Percentiles rank a stretch among this genome's conserved stretches.
phyloP scores from a whole-genome alignment of 2,113 vertebrate species.

The Oryzias curvinotus region DNA sequence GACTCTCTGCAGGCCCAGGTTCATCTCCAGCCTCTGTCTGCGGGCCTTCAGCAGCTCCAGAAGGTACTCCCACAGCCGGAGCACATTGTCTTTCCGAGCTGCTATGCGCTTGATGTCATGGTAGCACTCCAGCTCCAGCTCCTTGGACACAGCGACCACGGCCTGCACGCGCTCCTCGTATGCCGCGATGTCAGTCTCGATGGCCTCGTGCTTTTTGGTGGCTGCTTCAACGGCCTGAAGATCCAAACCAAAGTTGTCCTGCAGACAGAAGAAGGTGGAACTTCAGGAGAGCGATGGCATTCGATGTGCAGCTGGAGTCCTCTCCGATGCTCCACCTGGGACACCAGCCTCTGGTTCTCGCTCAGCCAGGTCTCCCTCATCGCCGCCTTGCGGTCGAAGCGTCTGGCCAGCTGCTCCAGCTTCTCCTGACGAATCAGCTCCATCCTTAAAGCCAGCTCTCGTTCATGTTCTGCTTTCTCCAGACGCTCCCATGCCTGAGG shows the following conservation, averaged over 20 bases:
- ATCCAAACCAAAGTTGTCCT: conserved; percentile 68
- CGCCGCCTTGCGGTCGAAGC: conserved; percentile 96
- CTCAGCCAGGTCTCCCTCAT: conserved; percentile 99
- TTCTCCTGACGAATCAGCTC: conserved; percentile 98
- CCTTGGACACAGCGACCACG: conserved; percentile 87
- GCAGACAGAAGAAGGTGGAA: not conserved
- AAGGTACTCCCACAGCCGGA: conserved; percentile 95
- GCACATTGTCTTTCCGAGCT: conserved; percentile 91
- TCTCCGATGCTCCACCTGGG: conserved; percentile 80
- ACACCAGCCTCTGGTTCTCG: conserved; percentile 95
- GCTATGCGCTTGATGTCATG: conserved; percentile 93
- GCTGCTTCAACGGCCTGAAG: conserved; percentile 75
- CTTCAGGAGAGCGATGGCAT: not conserved
- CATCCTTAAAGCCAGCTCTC: conserved; percentile 93
- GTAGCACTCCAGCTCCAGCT: conserved; percentile 91
- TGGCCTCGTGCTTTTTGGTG: conserved; percentile 96
- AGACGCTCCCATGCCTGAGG: conserved; percentile 93
- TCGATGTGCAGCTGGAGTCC: not conserved
- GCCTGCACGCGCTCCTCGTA: conserved; percentile 95
- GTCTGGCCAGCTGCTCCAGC: conserved; percentile 94
- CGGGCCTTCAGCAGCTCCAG: conserved; percentile 91
- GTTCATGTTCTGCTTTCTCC: conserved; percentile 97
- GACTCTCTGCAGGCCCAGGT: conserved; percentile 91
- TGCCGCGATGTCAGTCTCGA: conserved; percentile 93
- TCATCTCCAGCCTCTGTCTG: conserved; percentile 90